These are phyloP conservation scores for Montipora sp. DNA, from an alignment of 64 coral and sea anemone species.

Conservation along the genomic window DNA sequence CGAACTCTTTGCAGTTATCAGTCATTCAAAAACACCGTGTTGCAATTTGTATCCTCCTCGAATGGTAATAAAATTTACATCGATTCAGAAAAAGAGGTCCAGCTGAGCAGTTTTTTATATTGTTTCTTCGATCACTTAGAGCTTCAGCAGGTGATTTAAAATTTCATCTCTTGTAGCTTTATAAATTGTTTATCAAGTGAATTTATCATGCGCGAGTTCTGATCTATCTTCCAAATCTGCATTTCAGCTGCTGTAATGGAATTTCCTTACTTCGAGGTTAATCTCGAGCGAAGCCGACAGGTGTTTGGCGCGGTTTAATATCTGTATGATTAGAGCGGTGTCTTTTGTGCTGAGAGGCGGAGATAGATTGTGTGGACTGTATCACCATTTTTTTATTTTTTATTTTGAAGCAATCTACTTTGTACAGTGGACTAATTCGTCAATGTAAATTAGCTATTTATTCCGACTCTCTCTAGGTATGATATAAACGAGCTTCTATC, in stretches of 20 bases:
- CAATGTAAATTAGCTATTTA: neutral
- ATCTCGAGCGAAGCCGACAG: neutral
- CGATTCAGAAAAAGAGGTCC: neutral
- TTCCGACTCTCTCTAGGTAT: neutral
- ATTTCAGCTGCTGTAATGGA: slow-evolving; percentile 20
- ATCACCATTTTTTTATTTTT: neutral
- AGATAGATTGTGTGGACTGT: neutral
- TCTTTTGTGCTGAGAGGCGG: neutral
- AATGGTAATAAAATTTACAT: too few relatives aligned
- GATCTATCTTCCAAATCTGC: neutral
- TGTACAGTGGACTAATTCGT: slow-evolving; percentile 9
- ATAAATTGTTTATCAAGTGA: neutral
- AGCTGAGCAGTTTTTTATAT: slow-evolving; percentile 21
- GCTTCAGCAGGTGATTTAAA: slow-evolving; percentile 6
- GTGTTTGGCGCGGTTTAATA: slow-evolving; percentile 34
- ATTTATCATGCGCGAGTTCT: neutral
- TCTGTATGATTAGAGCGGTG: slow-evolving; percentile 20
- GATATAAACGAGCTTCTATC: neutral
- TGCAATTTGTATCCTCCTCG: too few relatives aligned
- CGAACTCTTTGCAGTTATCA: too few relatives aligned
- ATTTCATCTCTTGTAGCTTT: neutral
- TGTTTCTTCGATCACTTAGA: neutral
- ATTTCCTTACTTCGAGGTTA: slow-evolving; percentile 15
- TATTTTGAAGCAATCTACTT: slow-evolving; percentile 21
- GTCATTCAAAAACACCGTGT: too few relatives aligned